phyloP scores from a whole-genome alignment of 2,888 invertebrate genomes.

The Agrochola litura region DNA sequence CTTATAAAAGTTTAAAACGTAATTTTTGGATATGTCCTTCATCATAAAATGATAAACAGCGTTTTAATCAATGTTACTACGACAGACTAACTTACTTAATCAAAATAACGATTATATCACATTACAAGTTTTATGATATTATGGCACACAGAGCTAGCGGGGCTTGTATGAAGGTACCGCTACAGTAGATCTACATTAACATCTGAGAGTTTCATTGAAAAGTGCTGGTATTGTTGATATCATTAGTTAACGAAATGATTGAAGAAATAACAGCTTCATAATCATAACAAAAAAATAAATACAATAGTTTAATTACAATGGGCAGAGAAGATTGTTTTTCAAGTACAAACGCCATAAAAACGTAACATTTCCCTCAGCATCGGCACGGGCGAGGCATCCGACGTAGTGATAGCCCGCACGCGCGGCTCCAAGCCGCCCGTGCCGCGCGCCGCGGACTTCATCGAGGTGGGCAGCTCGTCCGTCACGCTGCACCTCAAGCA shows the following conservation, averaged over 20 bases:
- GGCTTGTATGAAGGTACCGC: neutral
- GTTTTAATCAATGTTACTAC: neutral
- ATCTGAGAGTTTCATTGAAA: neutral
- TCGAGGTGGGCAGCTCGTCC: constrained; percentile 98
- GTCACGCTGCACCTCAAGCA: constrained; percentile 97
- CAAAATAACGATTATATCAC: neutral
- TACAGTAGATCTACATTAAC: constrained; percentile 11
- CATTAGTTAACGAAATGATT: constrained; percentile 14
- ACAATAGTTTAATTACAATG: constrained; percentile 39
- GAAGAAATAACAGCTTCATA: neutral
- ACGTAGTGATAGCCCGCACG: constrained; percentile 96
- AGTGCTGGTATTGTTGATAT: neutral
- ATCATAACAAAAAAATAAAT: constrained; percentile 31
- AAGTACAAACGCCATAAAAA: neutral
- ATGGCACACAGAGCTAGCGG: neutral
- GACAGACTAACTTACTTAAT: no score
- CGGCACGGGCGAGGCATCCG: constrained; percentile 97
- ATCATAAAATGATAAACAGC: neutral
- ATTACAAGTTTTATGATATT: neutral
- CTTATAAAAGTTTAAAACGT: neutral
- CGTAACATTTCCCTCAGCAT: constrained; percentile 90
- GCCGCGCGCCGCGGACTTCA: constrained; percentile 97
- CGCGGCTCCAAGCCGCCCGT: constrained; percentile 98
- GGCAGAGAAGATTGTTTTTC: constrained; percentile 28
- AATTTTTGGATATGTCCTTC: neutral